A percentile compares a stretch with the other conserved stretches of the same genome.
These are phyloP conservation scores for Pyrocoelia pectoralis DNA, from an alignment of 2,888 invertebrate genomes.

Conservation along the genomic window DNA sequence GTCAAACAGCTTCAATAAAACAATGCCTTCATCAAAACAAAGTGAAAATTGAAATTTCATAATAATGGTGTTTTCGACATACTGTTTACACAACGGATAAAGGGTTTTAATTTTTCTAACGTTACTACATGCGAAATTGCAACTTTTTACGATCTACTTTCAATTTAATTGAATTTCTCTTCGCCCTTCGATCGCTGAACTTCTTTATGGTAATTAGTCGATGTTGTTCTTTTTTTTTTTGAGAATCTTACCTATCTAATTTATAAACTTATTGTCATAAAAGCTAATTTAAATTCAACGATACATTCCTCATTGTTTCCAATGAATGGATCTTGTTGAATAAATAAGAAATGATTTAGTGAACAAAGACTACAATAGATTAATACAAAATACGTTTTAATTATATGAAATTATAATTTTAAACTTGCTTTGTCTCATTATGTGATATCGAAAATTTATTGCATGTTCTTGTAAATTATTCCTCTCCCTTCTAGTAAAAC, in stretches of 20 bases:
- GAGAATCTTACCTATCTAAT: neutral
- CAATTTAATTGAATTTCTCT: neutral
- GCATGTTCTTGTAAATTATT: no score
- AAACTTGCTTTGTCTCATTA: no score
- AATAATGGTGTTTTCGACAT: conserved; percentile 5
- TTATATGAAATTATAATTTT: neutral
- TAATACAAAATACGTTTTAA: neutral
- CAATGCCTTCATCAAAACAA: conserved; percentile 7
- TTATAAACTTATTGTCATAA: neutral
- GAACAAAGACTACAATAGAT: neutral
- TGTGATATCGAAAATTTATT: no score
- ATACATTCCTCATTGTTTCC: conserved; percentile 50
- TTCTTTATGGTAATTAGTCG: no score
- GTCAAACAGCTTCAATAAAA: conserved; percentile 8
- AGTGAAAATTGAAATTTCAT: conserved; percentile 5
- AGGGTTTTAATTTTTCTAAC: neutral
- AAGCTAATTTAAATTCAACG: conserved; percentile 50
- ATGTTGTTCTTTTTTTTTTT: no score
- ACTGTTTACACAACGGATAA: neutral
- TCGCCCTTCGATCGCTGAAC: no score
- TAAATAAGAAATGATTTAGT: conserved; percentile 10
- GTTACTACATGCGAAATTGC: neutral
- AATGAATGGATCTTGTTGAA: conserved; percentile 47
- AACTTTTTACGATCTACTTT: neutral
- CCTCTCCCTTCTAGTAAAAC: no score